phyloP scores from a whole-genome alignment of 1,140 invertebrate genomes.

The Drosophila parvula region DNA sequence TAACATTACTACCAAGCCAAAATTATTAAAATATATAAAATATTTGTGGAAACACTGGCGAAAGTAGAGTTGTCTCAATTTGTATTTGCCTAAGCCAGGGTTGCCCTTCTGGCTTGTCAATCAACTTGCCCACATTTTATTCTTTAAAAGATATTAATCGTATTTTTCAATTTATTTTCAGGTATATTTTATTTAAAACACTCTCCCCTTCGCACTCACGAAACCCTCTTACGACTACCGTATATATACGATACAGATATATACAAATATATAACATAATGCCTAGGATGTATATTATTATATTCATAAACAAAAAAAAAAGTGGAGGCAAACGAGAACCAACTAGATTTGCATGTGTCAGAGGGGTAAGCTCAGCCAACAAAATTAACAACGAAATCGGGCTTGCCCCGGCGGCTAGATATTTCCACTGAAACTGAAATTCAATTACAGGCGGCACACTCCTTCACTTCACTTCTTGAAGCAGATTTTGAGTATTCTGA shows the following conservation, averaged over 20 bases:
- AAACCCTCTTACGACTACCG: conserved; percentile 25
- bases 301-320: conserved; percentile 28
- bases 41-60: too few relatives aligned
- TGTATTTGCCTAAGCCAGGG: too few relatives aligned
- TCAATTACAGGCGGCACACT: background rate
- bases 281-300: conserved; percentile 21
- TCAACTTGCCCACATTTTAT: too few relatives aligned
- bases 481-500: conserved; percentile 90
- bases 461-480: conserved; percentile 69
- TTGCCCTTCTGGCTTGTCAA: too few relatives aligned
- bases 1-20: too few relatives aligned
- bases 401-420: conserved; percentile 15
- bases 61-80: too few relatives aligned
- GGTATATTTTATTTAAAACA: conserved; percentile 34
- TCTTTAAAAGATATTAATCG: too few relatives aligned
- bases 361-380: too few relatives aligned
- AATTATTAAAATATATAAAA: too few relatives aligned
- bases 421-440: conserved; percentile 11
- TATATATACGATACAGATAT: conserved; percentile 20
- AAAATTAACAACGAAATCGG: conserved; percentile 30
- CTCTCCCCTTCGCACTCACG: conserved; percentile 18
- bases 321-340: conserved; percentile 10
- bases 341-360: conserved; percentile 15
- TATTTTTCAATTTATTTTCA: background rate
- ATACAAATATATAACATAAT: conserved; percentile 26